These are phyloP conservation scores for Orussus abietinus DNA, from an alignment of 1,140 invertebrate species.

Conservation along the genomic window DNA sequence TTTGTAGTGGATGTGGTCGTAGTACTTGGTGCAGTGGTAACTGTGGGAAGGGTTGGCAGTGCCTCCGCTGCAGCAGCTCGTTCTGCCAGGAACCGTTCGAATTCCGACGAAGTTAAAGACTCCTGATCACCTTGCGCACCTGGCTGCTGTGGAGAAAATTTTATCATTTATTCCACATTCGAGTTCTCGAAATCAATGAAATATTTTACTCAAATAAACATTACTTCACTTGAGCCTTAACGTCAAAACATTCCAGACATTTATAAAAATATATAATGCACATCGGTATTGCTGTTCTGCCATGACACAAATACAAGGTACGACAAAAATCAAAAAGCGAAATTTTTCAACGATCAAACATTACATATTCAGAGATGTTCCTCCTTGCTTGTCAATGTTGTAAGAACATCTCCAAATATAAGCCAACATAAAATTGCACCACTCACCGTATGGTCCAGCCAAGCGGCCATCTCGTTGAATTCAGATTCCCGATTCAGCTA, in stretches of 20 bases:
- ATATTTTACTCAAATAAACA: too few species aligned
- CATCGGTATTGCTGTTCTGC: too few species aligned
- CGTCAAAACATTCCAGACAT: too few species aligned
- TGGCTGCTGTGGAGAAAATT: constrained; percentile 16
- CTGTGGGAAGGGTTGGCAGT: constrained; percentile 50
- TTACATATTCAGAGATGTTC: too few species aligned
- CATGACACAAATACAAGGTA: too few species aligned
- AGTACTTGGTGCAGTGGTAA: constrained; percentile 28
- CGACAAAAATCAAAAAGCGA: too few species aligned
- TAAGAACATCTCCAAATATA: constrained; percentile 3
- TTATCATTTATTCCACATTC: too few species aligned
- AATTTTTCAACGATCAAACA: too few species aligned
- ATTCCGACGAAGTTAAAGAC: constrained; percentile 82
- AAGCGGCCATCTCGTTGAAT: constrained; percentile 92
- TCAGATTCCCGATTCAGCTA: constrained; percentile 75
- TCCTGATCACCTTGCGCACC: constrained; percentile 41
- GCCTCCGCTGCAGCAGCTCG: constrained; percentile 78
- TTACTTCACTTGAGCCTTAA: too few species aligned
- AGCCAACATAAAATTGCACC: constrained; percentile 15
- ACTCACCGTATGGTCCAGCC: constrained; percentile 71
- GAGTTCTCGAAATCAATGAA: too few species aligned
- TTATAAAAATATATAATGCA: too few species aligned
- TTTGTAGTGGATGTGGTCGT: constrained; percentile 31
- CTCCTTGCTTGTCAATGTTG: too few species aligned
- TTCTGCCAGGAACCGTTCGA: constrained; percentile 88